These are phyloP conservation scores for Ciconia stormi DNA, from an alignment of 2,113 vertebrate species.

Conservation along the genomic window DNA sequence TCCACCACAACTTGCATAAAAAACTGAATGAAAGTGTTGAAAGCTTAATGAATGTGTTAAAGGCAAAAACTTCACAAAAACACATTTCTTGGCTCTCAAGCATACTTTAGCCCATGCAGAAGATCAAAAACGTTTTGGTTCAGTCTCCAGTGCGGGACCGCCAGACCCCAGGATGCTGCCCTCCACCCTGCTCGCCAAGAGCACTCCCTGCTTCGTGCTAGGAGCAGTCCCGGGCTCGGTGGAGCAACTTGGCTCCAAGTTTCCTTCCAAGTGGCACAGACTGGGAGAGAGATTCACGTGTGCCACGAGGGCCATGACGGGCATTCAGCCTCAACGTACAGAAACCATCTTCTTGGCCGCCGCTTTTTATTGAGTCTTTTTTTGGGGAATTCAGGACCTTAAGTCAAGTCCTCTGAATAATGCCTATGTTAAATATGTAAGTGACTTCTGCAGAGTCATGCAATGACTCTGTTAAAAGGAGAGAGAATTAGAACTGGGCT, in stretches of 20 bases:
- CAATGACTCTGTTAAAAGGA: not conserved
- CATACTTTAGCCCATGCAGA: not conserved
- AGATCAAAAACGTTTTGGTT: not conserved
- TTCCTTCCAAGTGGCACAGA: not conserved
- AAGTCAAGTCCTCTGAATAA: not conserved
- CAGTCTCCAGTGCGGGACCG: fast-evolving
- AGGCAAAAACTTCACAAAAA: not conserved
- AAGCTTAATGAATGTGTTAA: not conserved
- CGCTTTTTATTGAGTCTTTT: not conserved
- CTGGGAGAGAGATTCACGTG: fast-evolving
- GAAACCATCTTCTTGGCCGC: not conserved
- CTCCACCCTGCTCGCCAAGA: not conserved
- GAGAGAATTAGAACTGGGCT: not conserved
- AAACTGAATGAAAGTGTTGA: not conserved
- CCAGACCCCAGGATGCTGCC: not conserved
- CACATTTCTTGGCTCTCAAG: not conserved
- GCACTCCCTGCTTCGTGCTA: not conserved
- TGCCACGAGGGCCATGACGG: not conserved
- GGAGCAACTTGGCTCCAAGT: not conserved
- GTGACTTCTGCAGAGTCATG: not conserved
- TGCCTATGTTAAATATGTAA: fast-evolving
- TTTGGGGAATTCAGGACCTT: not conserved
- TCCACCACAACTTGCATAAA: not conserved
- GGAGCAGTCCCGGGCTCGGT: not conserved
- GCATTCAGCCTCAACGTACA: not conserved